These are phyloP conservation scores for Tribolium freemani DNA, from an alignment of 2,888 invertebrate genomes.

Conservation along the genomic window DNA sequence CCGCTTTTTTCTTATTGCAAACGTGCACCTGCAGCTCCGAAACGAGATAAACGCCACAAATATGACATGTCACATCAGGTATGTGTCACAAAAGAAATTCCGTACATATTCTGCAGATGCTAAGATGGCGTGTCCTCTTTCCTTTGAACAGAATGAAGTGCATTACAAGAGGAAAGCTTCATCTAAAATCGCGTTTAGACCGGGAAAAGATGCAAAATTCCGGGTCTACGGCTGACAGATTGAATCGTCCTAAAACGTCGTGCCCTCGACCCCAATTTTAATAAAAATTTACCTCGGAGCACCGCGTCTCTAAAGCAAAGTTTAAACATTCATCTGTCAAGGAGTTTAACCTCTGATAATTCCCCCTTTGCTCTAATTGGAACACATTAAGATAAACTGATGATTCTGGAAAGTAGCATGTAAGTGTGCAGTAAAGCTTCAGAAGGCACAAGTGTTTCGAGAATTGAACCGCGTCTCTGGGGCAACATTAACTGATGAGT, in stretches of 20 bases:
- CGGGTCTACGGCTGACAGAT: slow-evolving; percentile 5
- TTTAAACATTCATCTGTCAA: slow-evolving; percentile 7
- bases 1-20: slow-evolving; percentile 19
- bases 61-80: slow-evolving; percentile 11
- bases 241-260: background rate
- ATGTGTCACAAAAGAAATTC: slow-evolving; percentile 26
- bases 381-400: slow-evolving; percentile 34
- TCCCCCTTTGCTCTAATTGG: slow-evolving; percentile 30
- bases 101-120: slow-evolving; percentile 2
- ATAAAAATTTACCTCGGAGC: background rate
- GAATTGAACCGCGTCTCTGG: slow-evolving; percentile 51
- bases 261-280: background rate
- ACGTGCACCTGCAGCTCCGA: slow-evolving; percentile 17
- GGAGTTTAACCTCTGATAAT: slow-evolving; percentile 4
- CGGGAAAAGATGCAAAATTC: slow-evolving; percentile 3
- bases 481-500: slow-evolving; percentile 53
- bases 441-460: slow-evolving; percentile 50
- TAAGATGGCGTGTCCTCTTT: slow-evolving; percentile 3
- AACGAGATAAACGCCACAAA: slow-evolving; percentile 11
- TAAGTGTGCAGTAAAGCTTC: slow-evolving; percentile 46
- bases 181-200: background rate
- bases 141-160: slow-evolving; percentile 23
- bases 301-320: background rate
- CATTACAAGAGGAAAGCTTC: slow-evolving; percentile 17
- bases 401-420: slow-evolving; percentile 39